Evolutionary conservation across 92 coral and sea anemone genomes (phyloP), one percentile per base, ranked within the genome.

Genomic region (Epizoanthus rinbou): DNA sequence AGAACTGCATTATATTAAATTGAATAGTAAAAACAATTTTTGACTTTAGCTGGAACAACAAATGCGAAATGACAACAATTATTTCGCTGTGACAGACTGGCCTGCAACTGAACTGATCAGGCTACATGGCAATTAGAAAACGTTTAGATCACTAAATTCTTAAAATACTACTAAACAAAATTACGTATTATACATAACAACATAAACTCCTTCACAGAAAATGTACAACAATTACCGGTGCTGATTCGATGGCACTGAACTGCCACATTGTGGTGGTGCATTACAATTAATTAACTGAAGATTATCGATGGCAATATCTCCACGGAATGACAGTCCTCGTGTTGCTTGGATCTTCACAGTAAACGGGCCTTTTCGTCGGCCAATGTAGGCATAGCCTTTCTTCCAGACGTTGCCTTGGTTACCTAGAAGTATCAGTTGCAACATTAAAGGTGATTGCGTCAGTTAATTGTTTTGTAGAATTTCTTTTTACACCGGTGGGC

Each of bases 251-350:
- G 39, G 43, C 1, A 84, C 53, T 63, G 84, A 37, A 13, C 86
- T 85, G 18, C 33, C 62, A 54, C 99, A 93, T 15, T 24, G 50
- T 3, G 81, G 76, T 4, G 90, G 95, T 59, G 47, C 75, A 1
- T 62, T 68, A 67, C 98, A 96, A 65, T 76, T 57, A 64, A 69
- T 79, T 90, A 96, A 84, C 57, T 73, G 76, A 23, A 96, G 81
- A 17, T 92, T 86, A 78, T 96, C 99, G 47, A 96, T 74, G n/a
- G 98, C 98, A 19, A 96, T 92, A 71, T 96, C 99, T 24, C 99
- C 99, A 43, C 74, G 82, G 75, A 50, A 96, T 2, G 98, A 91
- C 1, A 86, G 82, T 52, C 92, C 91, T n/a, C 97, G 99, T 5
- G 79, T 74, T 75, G 86, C 97, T 73, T 94, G 94, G 67, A 96